phyloP scores from a whole-genome alignment of 2,797 vertebrate genomes.

The Danionella dracula region DNA sequence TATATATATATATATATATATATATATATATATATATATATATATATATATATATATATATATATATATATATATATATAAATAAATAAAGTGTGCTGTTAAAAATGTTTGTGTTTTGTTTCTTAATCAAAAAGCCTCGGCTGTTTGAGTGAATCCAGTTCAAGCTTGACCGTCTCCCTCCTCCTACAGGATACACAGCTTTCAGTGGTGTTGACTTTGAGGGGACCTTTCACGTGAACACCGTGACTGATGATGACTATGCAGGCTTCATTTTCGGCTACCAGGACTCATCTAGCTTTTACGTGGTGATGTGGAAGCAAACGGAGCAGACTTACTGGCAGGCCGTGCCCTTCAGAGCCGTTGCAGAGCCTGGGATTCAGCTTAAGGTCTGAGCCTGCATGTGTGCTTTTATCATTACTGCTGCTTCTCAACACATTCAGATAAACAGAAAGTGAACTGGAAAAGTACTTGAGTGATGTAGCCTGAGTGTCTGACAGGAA shows the following conservation, averaged over 20 bases:
- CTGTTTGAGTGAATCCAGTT: not conserved
- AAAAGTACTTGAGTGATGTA: conserved; percentile 13
- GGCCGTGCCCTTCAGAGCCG: conserved; percentile 91
- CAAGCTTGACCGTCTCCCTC: not conserved
- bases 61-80: no score
- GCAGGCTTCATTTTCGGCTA: conserved; percentile 98
- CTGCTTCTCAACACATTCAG: not conserved
- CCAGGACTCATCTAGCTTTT: conserved; percentile 97
- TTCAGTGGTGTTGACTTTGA: conserved; percentile 98
- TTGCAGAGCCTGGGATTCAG: conserved; percentile 96
- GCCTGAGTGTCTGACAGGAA: no score
- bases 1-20: no score
- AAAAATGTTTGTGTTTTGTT: no score
- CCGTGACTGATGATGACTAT: conserved; percentile 92
- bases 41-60: no score
- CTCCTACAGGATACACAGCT: conserved; percentile 84
- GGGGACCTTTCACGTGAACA: conserved; percentile 98
- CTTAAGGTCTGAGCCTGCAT: conserved; percentile 87
- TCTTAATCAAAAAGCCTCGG: no score
- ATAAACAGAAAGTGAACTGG: not conserved
- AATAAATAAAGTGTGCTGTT: not conserved
- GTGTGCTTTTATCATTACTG: conserved; percentile 27
- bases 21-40: no score
- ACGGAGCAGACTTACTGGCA: conserved; percentile 99
- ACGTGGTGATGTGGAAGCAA: conserved; percentile 99